Conservation (phyloP, 2,888 invertebrate genomes). For the Molorchus minor region DNA sequence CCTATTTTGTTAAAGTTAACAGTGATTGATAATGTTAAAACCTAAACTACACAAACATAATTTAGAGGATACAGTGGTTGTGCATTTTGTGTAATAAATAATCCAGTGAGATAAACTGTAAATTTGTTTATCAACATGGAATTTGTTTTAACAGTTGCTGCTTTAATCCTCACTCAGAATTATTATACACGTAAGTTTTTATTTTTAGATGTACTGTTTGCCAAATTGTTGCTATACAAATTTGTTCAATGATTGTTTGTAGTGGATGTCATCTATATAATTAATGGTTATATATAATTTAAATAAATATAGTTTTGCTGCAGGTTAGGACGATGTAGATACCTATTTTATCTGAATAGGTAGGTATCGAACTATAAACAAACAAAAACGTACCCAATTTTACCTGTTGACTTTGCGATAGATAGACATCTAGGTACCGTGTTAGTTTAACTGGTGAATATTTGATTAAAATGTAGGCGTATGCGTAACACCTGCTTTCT, state of each 20-base stretch:
- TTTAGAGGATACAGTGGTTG: slow-evolving; percentile 21
- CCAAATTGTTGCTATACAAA: slow-evolving; percentile 17
- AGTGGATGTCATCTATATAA: slow-evolving; percentile 3
- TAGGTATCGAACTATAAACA: neutral
- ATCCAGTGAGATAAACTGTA: slow-evolving; percentile 26
- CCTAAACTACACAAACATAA: slow-evolving; percentile 13
- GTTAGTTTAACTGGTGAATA: neutral
- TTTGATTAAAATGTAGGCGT: neutral
- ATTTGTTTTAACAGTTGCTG: slow-evolving; percentile 30
- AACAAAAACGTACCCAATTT: slow-evolving; percentile 3
- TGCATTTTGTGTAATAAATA: slow-evolving; percentile 28
- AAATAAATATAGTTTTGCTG: neutral
- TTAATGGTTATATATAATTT: slow-evolving; percentile 8
- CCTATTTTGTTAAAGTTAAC: slow-evolving; percentile 10
- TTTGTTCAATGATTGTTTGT: slow-evolving; percentile 10
- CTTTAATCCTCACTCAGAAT: slow-evolving; percentile 29
- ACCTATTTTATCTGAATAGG: no score
- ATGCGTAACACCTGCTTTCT: slow-evolving; percentile 10
- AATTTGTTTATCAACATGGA: slow-evolving; percentile 31
- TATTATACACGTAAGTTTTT: slow-evolving; percentile 42
- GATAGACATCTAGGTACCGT: no score
- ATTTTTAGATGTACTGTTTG: slow-evolving; percentile 35
- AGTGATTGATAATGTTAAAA: slow-evolving; percentile 35
- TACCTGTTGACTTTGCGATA: neutral
- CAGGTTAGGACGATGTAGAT: no score